Evolutionary conservation across 2,797 vertebrate species (phyloP), one percentile per base, ranked within the genome.

Genomic region (Microctenopoma stevenorrisi): DNA sequence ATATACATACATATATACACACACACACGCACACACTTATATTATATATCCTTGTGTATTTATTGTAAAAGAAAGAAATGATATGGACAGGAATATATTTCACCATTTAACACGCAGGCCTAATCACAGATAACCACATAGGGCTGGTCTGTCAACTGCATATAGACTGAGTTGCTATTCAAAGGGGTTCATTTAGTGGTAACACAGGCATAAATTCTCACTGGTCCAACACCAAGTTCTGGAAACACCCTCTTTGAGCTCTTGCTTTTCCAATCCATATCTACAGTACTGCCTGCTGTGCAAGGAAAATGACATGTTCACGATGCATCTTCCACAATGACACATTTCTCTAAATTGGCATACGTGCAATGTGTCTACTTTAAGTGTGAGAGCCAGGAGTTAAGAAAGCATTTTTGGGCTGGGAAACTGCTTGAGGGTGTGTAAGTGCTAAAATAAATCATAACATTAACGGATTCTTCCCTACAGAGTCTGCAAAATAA

Each of bases 371-470:
- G 22, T 33, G 38, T 47, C 64, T 57, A 53, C 54, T 8, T 68
- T 54, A 26, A 71, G 87, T 86, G 72, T 68, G 70, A 77, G 2
- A 28, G 75, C 76, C 79, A 80, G 86, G 91, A 57, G 63, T 51
- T 46, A 46, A 82, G 84, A 86, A 86, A 87, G 79, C 78, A 52
- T 90, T 88, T 90, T 86, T 84, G 90, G 87, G 86, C 82, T 90
- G 80, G 72, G 89, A 93, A 88, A 89, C 86, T 86, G 91, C 84
- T 85, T 61, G 83, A 65, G 67, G 75, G 69, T 74, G 84, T 83
- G 73, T 76, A 84, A 70, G 72, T 89, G 91, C 87, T 91, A 76
- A 92, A 89, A 85, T 88, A 88, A 93, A 93, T 93, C 92, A 88
- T 78, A 92, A 89, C 83, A 84, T 81, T 85, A 49, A 91, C 81